Evolutionary conservation across 1,140 invertebrate species (phyloP), one percentile per base, ranked within the genome.

Genomic region (Matsumurasca onukii): DNA sequence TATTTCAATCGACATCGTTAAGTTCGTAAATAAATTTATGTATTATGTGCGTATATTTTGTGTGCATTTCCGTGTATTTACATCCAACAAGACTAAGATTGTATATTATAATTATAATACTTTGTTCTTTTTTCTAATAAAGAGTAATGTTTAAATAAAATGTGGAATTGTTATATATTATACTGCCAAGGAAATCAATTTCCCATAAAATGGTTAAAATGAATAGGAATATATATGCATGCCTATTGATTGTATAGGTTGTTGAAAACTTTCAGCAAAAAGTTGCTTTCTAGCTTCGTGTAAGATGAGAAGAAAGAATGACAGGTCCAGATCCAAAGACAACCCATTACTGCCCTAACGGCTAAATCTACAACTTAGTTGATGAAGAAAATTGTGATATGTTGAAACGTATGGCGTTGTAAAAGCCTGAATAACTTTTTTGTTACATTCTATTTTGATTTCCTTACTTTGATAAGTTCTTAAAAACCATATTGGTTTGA

Each of bases 31-130:
- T 59, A 59, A 59, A 59, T 59, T 59, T 29, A 27, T 59, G 55
- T 59, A 59, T 59, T 59, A 27, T 59, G 25, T 59, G 25, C 22
- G 55, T 59, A 59, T 59, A 59, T 27, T 59, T 59, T 22, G 55
- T 59, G 55, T 59, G 55, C 55, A 59, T 59, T 59, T 59, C 30
- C 30, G 55, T 59, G 55, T 59, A 59, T 59, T 59, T 59, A 59
- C 55, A 29, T 13, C 15, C 22, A 59, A 5, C 5, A 24, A 59
- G 55, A 59, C 55, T 59, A 59, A 22, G 24, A 59, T 27, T 59
- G 55, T 59, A 59, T 24, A 59, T 59, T 59, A 24, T n/a, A n/a
- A n/a, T n/a, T n/a, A n/a, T n/a, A n/a, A 22, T 59, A 27, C 15
- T 59, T 59, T 59, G 55, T 59, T 59, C 55, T 59, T 29, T 59